These are phyloP conservation scores for Laothoe populi DNA, from an alignment of 2,888 invertebrate species.

Conservation along the genomic window DNA sequence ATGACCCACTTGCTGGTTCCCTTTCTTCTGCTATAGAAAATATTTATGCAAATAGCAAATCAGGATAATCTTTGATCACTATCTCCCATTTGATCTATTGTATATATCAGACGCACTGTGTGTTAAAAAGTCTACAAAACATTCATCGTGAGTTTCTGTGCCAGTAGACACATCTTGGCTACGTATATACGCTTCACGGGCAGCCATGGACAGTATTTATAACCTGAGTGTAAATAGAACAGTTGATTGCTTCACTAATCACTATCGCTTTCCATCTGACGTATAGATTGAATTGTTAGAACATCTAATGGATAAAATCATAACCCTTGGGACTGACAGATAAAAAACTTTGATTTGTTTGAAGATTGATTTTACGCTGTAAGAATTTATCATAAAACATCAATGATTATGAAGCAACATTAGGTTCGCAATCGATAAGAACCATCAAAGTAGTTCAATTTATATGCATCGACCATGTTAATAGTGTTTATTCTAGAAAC, in stretches of 20 bases:
- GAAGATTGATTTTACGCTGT: constrained; percentile 2
- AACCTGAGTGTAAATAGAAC: constrained; percentile 52
- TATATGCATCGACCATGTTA: too few species aligned
- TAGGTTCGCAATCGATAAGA: background rate
- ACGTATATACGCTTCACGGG: constrained; percentile 44
- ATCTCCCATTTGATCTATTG: background rate
- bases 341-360: background rate
- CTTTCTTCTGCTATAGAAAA: too few species aligned
- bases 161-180: constrained; percentile 26
- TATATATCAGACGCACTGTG: background rate
- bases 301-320: constrained; percentile 15
- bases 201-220: constrained; percentile 48
- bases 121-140: constrained; percentile 16
- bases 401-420: background rate
- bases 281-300: constrained; percentile 30
- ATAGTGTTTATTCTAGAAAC: too few species aligned
- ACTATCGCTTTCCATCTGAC: constrained; percentile 42
- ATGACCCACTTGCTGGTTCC: too few species aligned
- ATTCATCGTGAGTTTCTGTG: constrained; percentile 22
- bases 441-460: too few species aligned
- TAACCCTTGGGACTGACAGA: background rate
- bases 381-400: background rate
- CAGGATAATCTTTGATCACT: too few species aligned
- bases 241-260: constrained; percentile 55
- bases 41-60: too few species aligned